A percentile compares a stretch with the other conserved stretches of the same genome.
Evolutionary conservation across 2,113 vertebrate species (phyloP).

Genomic region (Chunga burmeisteri): DNA sequence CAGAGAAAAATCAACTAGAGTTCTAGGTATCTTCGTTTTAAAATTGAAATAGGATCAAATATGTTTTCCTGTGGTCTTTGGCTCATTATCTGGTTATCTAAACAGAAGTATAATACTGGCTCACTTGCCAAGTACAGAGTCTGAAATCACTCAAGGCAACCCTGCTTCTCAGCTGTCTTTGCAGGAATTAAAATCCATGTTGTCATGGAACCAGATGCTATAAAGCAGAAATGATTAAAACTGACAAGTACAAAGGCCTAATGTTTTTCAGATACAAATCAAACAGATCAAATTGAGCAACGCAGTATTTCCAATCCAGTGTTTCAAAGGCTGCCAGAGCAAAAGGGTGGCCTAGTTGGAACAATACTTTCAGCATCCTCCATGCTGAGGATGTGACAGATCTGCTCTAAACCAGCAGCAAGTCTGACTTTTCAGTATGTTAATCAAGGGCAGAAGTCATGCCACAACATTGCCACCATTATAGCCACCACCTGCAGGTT

Average conservation of each 20-base stretch:
- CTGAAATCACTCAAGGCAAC: not conserved
- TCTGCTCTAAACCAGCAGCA: not conserved
- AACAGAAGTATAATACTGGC: not conserved
- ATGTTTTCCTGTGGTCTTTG: not conserved
- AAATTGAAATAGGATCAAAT: not conserved
- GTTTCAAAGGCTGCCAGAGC: not conserved
- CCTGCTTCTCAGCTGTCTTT: not conserved
- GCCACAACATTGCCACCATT: not conserved
- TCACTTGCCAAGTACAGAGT: not conserved
- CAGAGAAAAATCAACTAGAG: not conserved
- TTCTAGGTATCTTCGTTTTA: not conserved
- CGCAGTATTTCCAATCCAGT: not conserved
- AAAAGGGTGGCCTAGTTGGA: not conserved
- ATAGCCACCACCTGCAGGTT: not conserved
- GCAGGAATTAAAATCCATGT: not conserved
- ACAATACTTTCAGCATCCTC: not conserved
- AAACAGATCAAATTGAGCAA: not conserved
- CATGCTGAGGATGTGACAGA: not conserved
- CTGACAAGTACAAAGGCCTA: not conserved
- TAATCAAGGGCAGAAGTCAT: not conserved
- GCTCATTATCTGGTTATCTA: not conserved
- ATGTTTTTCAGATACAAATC: not conserved
- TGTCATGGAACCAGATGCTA: not conserved
- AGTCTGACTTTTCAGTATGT: not conserved
- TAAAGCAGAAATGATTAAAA: not conserved